Percentiles rank a stretch among this genome's conserved stretches.
Conservation (phyloP, 2,888 invertebrate genomes). For the Aphidius colemani region DNA sequence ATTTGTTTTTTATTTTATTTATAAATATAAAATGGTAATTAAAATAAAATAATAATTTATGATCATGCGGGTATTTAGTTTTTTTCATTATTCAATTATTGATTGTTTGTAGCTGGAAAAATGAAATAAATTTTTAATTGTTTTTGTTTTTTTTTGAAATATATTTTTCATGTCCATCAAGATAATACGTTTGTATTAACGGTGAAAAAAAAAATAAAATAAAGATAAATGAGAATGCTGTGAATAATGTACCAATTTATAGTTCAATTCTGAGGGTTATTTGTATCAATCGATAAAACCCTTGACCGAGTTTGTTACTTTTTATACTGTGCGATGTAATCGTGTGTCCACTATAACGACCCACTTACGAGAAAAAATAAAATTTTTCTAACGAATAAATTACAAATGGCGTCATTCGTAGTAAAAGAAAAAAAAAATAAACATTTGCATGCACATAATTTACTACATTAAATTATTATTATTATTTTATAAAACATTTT, state of each 20-base stretch:
- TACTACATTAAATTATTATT: too few species aligned
- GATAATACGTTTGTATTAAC: too few species aligned
- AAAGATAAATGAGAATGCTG: constrained; percentile 25
- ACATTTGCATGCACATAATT: too few species aligned
- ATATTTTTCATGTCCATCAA: too few species aligned
- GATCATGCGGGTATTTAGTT: neutral
- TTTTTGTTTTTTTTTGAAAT: constrained; percentile 1
- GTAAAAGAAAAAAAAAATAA: too few species aligned
- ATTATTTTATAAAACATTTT: too few species aligned
- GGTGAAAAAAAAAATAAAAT: neutral
- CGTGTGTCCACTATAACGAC: constrained; percentile 11
- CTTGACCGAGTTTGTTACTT: constrained; percentile 25
- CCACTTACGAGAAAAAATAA: constrained; percentile 5
- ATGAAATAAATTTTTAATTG: constrained; percentile 4
- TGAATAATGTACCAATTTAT: neutral
- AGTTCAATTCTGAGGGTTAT: neutral
- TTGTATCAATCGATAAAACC: constrained; percentile 25
- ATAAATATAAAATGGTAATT: neutral
- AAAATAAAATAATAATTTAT: neutral
- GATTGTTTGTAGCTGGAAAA: neutral
- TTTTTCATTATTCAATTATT: neutral
- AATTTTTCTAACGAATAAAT: neutral
- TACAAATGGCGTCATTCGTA: neutral
- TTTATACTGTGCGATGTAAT: neutral
- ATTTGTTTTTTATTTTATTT: neutral